Base-by-base conservation (phyloP, 2,113 vertebrate genomes). In the Talpa occidentalis region DNA sequence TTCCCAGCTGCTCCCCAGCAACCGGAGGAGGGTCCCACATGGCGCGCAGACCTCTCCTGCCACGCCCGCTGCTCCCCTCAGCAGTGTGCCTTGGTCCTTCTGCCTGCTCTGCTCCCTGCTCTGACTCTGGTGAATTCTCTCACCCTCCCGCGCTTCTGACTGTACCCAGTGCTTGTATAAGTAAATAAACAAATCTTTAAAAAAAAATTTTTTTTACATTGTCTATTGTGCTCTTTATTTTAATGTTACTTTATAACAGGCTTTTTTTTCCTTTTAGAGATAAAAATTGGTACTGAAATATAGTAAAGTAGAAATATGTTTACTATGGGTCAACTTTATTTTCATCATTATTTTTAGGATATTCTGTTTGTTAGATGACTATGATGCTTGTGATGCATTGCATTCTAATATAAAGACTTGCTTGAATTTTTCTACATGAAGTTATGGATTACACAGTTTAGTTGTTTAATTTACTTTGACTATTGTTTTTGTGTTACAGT, bases 201-300 rank as follows among this genome's bases (percentile, higher is more conserved):
- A n/a, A n/a, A n/a, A n/a, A n/a, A n/a, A n/a, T 17, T 15, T 54
- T 84, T 86, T 54, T 56, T 56, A 56, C 21, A 22, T 56, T 56
- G 54, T 56, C n/a, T 10, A 76, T 59, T 77, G 5, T 74, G 79
- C 37, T 64, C 44, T 44, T 66, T 72, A 42, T 73, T 67, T 91
- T 35, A 83, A 14, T 82, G 77, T 82, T 76, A 84, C 59, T 44
- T 91, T 91, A 54, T 72, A n/a, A 91, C 10, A 54, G 11, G 26
- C 24, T 54, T 1, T n/a, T 40, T 88, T 91, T 78, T 81, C 8
- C 42, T 73, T 91, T 72, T 85, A 93, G 67, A 81, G 30, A 91
- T 59, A 19, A 87, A 81, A 92, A 81, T 16, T 80, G 66, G 73
- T 89, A 85, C 10, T 44, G 59, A 80, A 92, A 83, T 79, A 54